Evolutionary conservation across 2,888 invertebrate genomes (phyloP).

Genomic region (Agriopis leucophaearia): DNA sequence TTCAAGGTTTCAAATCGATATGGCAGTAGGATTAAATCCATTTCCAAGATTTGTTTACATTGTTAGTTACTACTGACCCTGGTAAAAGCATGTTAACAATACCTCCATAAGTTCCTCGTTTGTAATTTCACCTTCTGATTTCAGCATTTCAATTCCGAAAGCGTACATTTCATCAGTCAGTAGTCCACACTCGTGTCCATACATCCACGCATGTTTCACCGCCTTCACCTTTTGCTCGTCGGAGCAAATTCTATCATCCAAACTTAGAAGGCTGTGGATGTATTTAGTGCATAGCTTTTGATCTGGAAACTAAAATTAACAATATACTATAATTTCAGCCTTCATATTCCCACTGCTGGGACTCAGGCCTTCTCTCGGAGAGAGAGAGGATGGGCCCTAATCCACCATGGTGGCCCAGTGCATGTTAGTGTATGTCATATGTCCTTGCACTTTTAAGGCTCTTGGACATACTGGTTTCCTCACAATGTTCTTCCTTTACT

Average conservation of each 20-base stretch:
- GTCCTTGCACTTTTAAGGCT: too few species aligned
- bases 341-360: too few species aligned
- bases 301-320: slow-evolving; percentile 69
- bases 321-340: neutral
- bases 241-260: slow-evolving; percentile 62
- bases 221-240: slow-evolving; percentile 67
- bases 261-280: slow-evolving; percentile 70
- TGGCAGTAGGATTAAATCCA: too few species aligned
- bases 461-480: too few species aligned
- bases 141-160: slow-evolving; percentile 75
- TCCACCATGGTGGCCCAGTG: too few species aligned
- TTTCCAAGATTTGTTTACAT: too few species aligned
- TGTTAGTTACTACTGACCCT: too few species aligned
- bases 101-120: slow-evolving; percentile 70
- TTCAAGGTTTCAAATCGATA: too few species aligned
- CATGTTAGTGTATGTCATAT: too few species aligned
- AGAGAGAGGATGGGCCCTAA: too few species aligned
- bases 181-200: slow-evolving; percentile 70
- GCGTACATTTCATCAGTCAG: slow-evolving; percentile 74
- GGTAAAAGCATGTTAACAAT: slow-evolving; percentile 17
- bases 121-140: slow-evolving; percentile 64
- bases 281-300: slow-evolving; percentile 72
- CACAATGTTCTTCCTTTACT: too few species aligned
- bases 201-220: slow-evolving; percentile 76
- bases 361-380: too few species aligned